Conservation (phyloP, 1,140 invertebrate species). For the Amyelois transitella region DNA sequence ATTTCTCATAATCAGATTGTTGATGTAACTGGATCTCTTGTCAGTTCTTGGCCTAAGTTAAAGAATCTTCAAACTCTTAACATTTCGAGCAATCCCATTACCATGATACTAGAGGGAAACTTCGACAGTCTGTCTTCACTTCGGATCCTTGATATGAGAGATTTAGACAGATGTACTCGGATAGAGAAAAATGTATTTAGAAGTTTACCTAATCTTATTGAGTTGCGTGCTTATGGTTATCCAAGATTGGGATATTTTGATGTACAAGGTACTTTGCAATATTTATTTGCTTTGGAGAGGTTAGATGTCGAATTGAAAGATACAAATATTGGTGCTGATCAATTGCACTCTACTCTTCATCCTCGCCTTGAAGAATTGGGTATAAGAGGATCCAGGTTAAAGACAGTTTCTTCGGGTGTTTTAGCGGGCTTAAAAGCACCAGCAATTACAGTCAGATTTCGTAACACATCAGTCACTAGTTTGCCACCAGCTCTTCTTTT, state of each 20-base stretch:
- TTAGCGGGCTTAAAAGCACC: conserved; percentile 85
- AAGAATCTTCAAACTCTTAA: conserved; percentile 81
- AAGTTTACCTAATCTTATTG: conserved; percentile 79
- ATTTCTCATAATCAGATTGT: conserved; percentile 84
- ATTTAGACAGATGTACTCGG: conserved; percentile 80
- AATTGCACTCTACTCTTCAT: conserved; percentile 85
- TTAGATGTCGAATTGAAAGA: conserved; percentile 93
- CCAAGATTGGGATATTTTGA: conserved; percentile 88
- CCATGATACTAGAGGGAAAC: conserved; percentile 81
- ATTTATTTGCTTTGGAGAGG: conserved; percentile 79
- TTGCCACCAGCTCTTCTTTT: conserved; percentile 88
- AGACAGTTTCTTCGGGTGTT: conserved; percentile 86
- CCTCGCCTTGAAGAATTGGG: conserved; percentile 84
- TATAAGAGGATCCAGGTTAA: conserved; percentile 83
- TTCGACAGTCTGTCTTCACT: conserved; percentile 82
- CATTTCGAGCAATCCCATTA: conserved; percentile 86
- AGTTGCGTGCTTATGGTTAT: conserved; percentile 82
- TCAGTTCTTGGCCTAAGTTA: conserved; percentile 79
- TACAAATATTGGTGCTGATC: conserved; percentile 85
- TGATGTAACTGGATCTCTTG: conserved; percentile 75
- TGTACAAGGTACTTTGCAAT: conserved; percentile 84
- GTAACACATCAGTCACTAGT: conserved; percentile 85
- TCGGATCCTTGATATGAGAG: conserved; percentile 78
- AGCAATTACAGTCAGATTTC: conserved; percentile 81
- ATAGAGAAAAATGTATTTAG: conserved; percentile 91